These are phyloP conservation scores for Sterna hirundo DNA, from an alignment of 2,113 vertebrate species.

Conservation along the genomic window DNA sequence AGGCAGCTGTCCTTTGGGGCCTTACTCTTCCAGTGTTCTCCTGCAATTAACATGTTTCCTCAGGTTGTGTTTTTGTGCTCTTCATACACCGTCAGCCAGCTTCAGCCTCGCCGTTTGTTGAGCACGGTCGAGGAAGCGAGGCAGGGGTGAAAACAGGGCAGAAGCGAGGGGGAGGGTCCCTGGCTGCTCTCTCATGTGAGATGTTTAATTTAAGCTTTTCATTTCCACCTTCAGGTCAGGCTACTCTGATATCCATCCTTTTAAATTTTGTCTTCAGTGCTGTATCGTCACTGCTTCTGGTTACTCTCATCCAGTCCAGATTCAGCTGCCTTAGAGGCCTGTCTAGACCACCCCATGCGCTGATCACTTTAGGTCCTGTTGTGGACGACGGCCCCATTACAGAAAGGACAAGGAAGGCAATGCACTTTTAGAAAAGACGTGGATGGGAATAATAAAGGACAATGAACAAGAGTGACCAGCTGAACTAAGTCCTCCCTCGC, in stretches of 20 bases:
- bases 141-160: not conserved
- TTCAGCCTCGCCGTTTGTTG: not conserved
- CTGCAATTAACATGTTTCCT: not conserved
- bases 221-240: not conserved
- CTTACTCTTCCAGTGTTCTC: not conserved
- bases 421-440: not conserved
- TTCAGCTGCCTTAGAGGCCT: not conserved
- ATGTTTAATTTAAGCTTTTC: not conserved
- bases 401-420: not conserved
- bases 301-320: not conserved
- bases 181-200: not conserved
- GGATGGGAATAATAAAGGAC: not conserved
- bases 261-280: not conserved
- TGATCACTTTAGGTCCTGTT: fast-evolving
- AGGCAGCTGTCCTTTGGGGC: not conserved
- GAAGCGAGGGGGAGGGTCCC: not conserved
- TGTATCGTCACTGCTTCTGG: not conserved
- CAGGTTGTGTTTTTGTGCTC: not conserved
- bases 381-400: not conserved
- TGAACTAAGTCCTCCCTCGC: not conserved
- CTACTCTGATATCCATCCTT: not conserved
- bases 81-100: not conserved
- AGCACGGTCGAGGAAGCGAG: not conserved
- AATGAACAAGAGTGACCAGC: not conserved
- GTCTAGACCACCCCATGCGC: not conserved